Percentiles rank a stretch among this genome's conserved stretches.
Evolutionary conservation across 2,113 vertebrate species (phyloP).

Genomic region (Arenaria interpres): DNA sequence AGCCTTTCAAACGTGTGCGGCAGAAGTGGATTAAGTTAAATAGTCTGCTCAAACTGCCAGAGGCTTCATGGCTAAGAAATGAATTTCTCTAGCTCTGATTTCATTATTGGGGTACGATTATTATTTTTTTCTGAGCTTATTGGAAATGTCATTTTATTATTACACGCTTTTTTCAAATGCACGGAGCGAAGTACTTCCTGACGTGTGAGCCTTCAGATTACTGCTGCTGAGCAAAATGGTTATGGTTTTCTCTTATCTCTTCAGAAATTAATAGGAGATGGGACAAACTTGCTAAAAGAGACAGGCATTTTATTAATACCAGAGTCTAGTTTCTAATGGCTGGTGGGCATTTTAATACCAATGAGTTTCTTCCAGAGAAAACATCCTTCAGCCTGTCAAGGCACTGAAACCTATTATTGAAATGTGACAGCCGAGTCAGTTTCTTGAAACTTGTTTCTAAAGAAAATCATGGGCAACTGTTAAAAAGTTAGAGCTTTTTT

Average conservation of each 20-base stretch:
- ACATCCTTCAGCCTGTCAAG: slow-evolving; percentile 40
- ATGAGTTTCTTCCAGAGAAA: slow-evolving; percentile 9
- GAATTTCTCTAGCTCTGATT: slow-evolving; percentile 37
- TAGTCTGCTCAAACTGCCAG: slow-evolving; percentile 53
- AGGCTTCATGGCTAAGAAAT: slow-evolving; percentile 28
- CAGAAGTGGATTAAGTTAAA: slow-evolving; percentile 67
- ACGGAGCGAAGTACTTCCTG: slow-evolving; percentile 11
- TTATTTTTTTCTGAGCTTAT: neutral
- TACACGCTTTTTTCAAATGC: slow-evolving; percentile 1
- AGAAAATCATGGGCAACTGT: neutral
- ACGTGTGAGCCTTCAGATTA: neutral
- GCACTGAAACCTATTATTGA: slow-evolving; percentile 20
- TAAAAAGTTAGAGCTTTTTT: neutral
- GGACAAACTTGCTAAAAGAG: slow-evolving; percentile 18
- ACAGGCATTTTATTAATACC: slow-evolving; percentile 47
- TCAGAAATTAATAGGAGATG: slow-evolving; percentile 60
- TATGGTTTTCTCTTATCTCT: slow-evolving; percentile 38
- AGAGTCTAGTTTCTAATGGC: slow-evolving; percentile 13
- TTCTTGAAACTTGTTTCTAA: neutral
- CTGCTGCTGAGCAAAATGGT: slow-evolving; percentile 35
- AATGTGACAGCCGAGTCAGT: neutral
- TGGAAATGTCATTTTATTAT: slow-evolving; percentile 62
- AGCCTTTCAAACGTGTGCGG: neutral
- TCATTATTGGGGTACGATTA: slow-evolving; percentile 32
- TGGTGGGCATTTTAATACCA: neutral